These are phyloP conservation scores for Corythaixoides concolor DNA, from an alignment of 2,113 vertebrate genomes.

Conservation along the genomic window DNA sequence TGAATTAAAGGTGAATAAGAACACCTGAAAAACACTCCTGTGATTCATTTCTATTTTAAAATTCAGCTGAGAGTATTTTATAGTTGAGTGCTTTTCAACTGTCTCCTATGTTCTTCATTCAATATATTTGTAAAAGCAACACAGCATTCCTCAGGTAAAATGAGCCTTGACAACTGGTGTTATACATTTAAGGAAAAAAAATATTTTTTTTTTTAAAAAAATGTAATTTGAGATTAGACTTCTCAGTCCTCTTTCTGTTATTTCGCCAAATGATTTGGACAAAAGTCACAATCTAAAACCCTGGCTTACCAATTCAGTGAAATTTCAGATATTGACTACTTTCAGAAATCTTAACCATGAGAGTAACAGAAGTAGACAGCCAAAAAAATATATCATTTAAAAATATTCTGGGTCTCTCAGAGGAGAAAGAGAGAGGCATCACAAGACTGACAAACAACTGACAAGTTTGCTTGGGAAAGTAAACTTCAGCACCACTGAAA, in stretches of 20 bases:
- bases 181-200: not conserved
- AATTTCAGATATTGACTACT: not conserved
- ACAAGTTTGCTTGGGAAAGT: not conserved
- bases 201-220: not conserved
- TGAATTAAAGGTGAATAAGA: not conserved
- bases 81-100: not conserved
- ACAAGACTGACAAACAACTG: not conserved
- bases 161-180: not conserved
- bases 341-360: not conserved
- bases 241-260: not conserved
- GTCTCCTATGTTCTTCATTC: not conserved
- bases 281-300: not conserved
- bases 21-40: not conserved
- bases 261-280: not conserved
- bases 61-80: not conserved
- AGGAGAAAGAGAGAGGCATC: not conserved
- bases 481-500: not conserved
- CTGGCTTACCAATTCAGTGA: not conserved
- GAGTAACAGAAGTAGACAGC: not conserved
- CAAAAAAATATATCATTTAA: not conserved
- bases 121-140: not conserved
- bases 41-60: not conserved
- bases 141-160: not conserved
- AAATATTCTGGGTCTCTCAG: not conserved
- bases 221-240: not conserved